Percentiles rank a stretch among this genome's conserved stretches.
Evolutionary conservation across 2,888 invertebrate species (phyloP).

Genomic region (Eilema sororculum): DNA sequence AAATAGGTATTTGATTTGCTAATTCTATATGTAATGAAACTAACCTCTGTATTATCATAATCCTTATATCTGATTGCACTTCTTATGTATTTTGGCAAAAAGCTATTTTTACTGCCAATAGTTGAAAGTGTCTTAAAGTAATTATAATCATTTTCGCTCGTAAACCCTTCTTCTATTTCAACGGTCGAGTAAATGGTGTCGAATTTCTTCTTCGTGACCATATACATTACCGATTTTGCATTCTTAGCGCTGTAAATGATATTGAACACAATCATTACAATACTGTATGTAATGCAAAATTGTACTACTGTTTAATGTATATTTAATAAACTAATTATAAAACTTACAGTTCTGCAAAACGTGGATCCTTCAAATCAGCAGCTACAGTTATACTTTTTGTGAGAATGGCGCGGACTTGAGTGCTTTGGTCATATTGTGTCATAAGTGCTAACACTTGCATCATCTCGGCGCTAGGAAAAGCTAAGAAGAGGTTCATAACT

Average conservation of each 20-base stretch:
- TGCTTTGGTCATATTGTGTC: slow-evolving; percentile 88
- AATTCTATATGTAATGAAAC: slow-evolving; percentile 2
- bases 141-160: slow-evolving; percentile 67
- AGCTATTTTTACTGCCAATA: slow-evolving; percentile 86
- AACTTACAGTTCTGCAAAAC: slow-evolving; percentile 83
- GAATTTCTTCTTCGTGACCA: slow-evolving; percentile 71
- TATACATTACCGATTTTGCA: slow-evolving; percentile 78
- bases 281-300: no score
- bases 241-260: slow-evolving; percentile 71
- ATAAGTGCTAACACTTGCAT: slow-evolving; percentile 90
- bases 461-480: slow-evolving; percentile 88
- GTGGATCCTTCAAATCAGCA: slow-evolving; percentile 78
- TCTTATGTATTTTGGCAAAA: slow-evolving; percentile 79
- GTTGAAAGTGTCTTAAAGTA: slow-evolving; percentile 73
- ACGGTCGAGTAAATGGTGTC: slow-evolving; percentile 72
- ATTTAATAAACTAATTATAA: no score
- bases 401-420: slow-evolving; percentile 89
- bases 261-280: neutral
- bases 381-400: slow-evolving; percentile 88
- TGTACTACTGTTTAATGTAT: no score
- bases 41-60: slow-evolving; percentile 65
- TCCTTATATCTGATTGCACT: slow-evolving; percentile 61
- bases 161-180: slow-evolving; percentile 70
- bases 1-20: no score
- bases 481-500: slow-evolving; percentile 87